Percentiles rank a stretch among this genome's conserved stretches.
These are phyloP conservation scores for Seriola rivoliana DNA, from an alignment of 2,113 vertebrate genomes.

Conservation along the genomic window DNA sequence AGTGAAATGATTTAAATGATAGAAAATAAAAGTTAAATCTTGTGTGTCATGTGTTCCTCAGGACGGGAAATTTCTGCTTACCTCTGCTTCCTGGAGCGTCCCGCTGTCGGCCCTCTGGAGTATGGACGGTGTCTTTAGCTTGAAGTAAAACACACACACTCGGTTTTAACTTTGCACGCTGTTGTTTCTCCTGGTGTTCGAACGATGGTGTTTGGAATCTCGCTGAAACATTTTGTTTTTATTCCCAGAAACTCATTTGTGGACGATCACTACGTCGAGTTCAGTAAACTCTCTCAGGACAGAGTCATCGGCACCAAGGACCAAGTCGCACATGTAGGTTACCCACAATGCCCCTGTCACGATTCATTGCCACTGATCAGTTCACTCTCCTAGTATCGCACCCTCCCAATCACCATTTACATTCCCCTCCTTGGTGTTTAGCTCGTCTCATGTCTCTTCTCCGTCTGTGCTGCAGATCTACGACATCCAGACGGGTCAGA, in stretches of 20 bases:
- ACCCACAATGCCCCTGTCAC: fast-evolving
- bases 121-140: constrained; percentile 94
- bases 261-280: constrained; percentile 97
- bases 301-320: constrained; percentile 97
- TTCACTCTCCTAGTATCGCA: no score
- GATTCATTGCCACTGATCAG: neutral
- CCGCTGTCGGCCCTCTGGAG: constrained; percentile 96
- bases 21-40: neutral
- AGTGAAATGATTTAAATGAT: neutral
- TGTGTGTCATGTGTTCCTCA: constrained; percentile 58
- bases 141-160: constrained; percentile 87
- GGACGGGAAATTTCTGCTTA: constrained; percentile 95
- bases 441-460: constrained; percentile 39
- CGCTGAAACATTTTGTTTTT: neutral
- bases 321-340: constrained; percentile 94
- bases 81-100: constrained; percentile 94
- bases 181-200: neutral
- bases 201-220: neutral
- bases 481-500: constrained; percentile 98
- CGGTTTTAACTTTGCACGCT: fast-evolving
- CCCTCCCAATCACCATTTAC: neutral
- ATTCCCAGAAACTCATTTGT: constrained; percentile 91
- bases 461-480: constrained; percentile 90
- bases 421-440: neutral
- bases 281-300: constrained; percentile 98